Base-by-base conservation (phyloP, 2,888 invertebrate genomes). In the Stictocephala bisonia region DNA sequence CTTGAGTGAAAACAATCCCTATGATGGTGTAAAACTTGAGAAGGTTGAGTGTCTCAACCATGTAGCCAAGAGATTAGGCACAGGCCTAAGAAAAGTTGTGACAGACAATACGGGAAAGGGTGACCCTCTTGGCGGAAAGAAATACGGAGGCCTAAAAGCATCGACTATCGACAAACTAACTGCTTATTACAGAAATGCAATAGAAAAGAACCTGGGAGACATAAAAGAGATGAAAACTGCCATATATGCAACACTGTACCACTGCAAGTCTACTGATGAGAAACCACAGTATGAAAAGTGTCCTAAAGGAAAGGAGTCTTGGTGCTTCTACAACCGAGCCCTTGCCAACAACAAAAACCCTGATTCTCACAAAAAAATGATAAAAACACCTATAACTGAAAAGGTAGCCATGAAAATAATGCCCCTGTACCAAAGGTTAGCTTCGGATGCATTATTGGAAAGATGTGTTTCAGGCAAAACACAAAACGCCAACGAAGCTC, bases 21-120 rank as follows among this genome's bases (percentile, higher is more conserved):
- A 56, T 56, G 31, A 29, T 56, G 56, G 29, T n/a, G 7, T 31
- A 22, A 56, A 29, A 29, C 3, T 56, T 56, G 29, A 56, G 18
- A 56, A 56, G 56, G 56, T 56, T 6, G 31, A 56, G 18, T 56
- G 31, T 64, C 15, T 77, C 9, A 77, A 78, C 71, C 76, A 77
- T 27, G 74, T 75, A 0, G 60, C 75, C 31, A 75, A 77, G 56
- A 15, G 76, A 35, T 22, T 74, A 13, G 74, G 74, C 1, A 72
- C 77, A 26, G 44, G 66, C 13, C 72, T 75, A 4, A 51, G 73
- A 48, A 69, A 74, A 11, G 20, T 72, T 41, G 50, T 72, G 1
- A 66, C 68, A n/a, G 72, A 71, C 11, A 35, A 73, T 15, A 67
- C 24, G 24, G 29, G 51, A 26, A 72, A 27, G 40, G 51, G 58